Evolutionary conservation across 2,113 vertebrate genomes (phyloP), one percentile per base, ranked within the genome.

Genomic region (Oostethus manadensis): DNA sequence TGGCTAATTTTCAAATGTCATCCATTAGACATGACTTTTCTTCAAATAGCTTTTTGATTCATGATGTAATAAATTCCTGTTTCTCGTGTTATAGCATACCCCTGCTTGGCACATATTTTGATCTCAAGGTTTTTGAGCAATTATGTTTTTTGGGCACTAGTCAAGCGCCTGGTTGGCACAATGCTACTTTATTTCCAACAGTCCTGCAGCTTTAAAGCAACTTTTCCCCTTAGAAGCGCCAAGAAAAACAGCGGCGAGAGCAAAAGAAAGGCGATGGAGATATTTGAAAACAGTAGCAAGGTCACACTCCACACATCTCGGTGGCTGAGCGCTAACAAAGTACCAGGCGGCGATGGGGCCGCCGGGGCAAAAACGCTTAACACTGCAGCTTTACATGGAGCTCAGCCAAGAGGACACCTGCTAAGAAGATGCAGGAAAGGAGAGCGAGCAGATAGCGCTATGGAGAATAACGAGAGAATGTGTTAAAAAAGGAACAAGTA

Each of bases 351-450:
- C 85, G 85, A 74, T 56, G 75, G 70, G 73, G 71, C 83, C 73
- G 76, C 47, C 54, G 70, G 81, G 81, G 23, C 22, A 70, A 74
- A 75, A 78, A 67, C 81, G 79, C 81, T 85, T 83, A 86, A 79
- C 77, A 83, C 82, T 66, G 67, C 22, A 71, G 59, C 70, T 73
- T 81, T 71, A 78, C 15, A 51, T 80, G 77, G 70, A 82, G 73
- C 80, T 80, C 60, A 67, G 75, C 77, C 79, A 83, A 86, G 70
- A 78, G 71, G 82, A 87, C 82, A 84, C 78, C 84, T 86, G 83
- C 75, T 80, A 86, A 86, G 78, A 79, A 84, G 83, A 82, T 81
- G 77, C 64, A 40, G 55, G 58, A 68, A 67, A 64, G 55, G 9
- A 22, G 6, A 33, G 48, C 15, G 40, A 48, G 47, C 44, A 55